Percentiles rank a stretch among this genome's conserved stretches.
phyloP scores from a whole-genome alignment of 2,888 invertebrate genomes.

The Himalopsyche kuldschensis region DNA sequence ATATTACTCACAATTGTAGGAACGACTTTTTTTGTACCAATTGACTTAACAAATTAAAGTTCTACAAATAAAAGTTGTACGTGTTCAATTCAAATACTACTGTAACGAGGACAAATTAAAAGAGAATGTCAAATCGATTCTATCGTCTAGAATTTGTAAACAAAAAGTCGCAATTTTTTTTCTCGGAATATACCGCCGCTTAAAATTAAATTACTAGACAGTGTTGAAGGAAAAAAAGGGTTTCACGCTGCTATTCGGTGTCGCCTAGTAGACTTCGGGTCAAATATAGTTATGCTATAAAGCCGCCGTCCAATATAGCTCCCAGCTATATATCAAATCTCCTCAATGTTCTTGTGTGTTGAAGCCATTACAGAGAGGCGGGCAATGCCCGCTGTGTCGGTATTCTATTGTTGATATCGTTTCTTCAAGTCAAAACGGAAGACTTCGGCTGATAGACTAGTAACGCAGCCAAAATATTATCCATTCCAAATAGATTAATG shows the following conservation, averaged over 20 bases:
- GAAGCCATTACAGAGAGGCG: constrained; percentile 32
- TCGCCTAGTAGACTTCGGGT: constrained; percentile 14
- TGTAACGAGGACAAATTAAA: not conserved
- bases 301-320: constrained; percentile 30
- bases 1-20: too few species aligned
- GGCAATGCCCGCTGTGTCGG: constrained; percentile 36
- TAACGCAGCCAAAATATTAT: not conserved
- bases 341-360: constrained; percentile 30
- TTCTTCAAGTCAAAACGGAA: constrained; percentile 20
- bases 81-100: not conserved
- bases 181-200: not conserved
- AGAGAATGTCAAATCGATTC: not conserved
- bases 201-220: not conserved
- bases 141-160: not conserved
- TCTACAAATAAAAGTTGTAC: not conserved
- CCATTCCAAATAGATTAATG: too few species aligned
- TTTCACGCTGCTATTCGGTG: constrained; percentile 23
- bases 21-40: not conserved
- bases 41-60: not conserved
- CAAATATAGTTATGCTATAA: not conserved
- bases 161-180: not conserved
- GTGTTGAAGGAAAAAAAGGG: not conserved
- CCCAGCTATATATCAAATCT: constrained; percentile 33
- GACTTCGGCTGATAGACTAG: constrained; percentile 18
- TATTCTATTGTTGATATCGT: constrained; percentile 32